Conservation (phyloP, 2,113 vertebrate genomes). For the Narcine bancroftii region DNA sequence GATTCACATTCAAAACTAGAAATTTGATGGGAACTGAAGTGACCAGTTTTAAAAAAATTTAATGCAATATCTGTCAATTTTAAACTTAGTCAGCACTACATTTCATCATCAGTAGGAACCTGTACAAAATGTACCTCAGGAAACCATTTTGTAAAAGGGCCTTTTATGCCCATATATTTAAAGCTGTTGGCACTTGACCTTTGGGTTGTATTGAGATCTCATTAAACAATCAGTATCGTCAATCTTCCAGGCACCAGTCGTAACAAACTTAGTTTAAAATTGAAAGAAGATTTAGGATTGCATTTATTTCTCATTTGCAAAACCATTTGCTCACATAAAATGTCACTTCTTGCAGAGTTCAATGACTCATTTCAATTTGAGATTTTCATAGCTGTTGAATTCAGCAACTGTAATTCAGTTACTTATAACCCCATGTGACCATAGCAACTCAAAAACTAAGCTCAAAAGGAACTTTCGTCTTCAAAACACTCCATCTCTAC, state of each 20-base stretch:
- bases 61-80: background rate
- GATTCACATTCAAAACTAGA: background rate
- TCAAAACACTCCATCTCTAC: background rate
- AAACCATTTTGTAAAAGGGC: background rate
- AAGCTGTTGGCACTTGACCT: background rate
- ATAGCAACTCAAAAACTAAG: background rate
- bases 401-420: background rate
- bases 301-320: background rate
- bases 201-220: background rate
- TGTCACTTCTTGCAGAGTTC: background rate
- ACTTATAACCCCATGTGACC: background rate
- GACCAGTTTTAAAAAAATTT: too few relatives aligned
- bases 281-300: background rate
- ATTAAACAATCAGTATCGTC: background rate
- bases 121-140: background rate
- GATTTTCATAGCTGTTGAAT: background rate
- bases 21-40: background rate
- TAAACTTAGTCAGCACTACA: background rate
- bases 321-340: background rate
- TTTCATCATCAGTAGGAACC: background rate
- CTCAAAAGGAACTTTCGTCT: background rate
- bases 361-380: background rate
- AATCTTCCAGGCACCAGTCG: background rate
- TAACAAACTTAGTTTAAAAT: background rate
- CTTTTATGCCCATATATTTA: background rate